A percentile compares a stretch with the other conserved stretches of the same genome.
phyloP scores from a whole-genome alignment of 1,140 invertebrate genomes.

The Acarapis woodi region DNA sequence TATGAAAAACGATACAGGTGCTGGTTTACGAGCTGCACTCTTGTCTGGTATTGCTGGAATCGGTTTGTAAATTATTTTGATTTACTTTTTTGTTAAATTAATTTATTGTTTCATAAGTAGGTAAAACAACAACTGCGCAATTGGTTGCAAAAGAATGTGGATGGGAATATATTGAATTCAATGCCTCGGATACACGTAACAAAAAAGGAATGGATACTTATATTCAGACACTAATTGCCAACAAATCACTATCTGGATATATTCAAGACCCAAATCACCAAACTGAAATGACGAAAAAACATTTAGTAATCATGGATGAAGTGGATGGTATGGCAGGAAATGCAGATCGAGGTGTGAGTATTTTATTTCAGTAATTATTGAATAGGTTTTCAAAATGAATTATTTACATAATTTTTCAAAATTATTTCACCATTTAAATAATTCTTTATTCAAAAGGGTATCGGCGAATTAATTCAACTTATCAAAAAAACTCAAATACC shows the following conservation, averaged over 20 bases:
- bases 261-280: constrained; percentile 3
- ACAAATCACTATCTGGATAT: constrained; percentile 14
- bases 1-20: constrained; percentile 50
- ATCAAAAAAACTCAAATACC: constrained; percentile 74
- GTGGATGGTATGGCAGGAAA: constrained; percentile 99
- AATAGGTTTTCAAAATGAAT: too few species aligned
- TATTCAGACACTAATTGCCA: constrained; percentile 36
- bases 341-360: constrained; percentile 90
- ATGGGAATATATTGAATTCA: constrained; percentile 74
- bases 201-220: constrained; percentile 59
- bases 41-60: constrained; percentile 82
- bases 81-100: too few species aligned
- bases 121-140: constrained; percentile 22
- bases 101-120: too few species aligned
- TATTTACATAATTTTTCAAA: too few species aligned
- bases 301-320: constrained; percentile 94
- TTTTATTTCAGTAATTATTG: too few species aligned
- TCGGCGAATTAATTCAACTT: constrained; percentile 48
- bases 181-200: constrained; percentile 84
- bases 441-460: too few species aligned
- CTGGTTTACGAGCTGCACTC: constrained; percentile 62
- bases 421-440: too few species aligned
- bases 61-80: too few species aligned
- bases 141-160: constrained; percentile 25
- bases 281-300: constrained; percentile 22